A percentile compares a stretch with the other conserved stretches of the same genome.
These are phyloP conservation scores for Parascotia fuliginaria DNA, from an alignment of 2,888 invertebrate genomes.

Conservation along the genomic window DNA sequence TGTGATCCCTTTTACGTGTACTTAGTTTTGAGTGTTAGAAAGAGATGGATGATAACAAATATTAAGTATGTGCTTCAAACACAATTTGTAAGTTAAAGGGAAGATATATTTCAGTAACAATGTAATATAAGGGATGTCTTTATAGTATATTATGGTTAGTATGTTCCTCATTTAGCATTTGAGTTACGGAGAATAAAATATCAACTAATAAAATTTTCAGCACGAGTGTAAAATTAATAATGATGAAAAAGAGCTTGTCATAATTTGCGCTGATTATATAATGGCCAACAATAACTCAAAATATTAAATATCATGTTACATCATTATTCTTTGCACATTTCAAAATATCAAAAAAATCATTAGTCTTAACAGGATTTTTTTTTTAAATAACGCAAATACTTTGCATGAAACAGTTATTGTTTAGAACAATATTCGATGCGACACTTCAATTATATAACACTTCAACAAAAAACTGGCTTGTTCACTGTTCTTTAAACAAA, in stretches of 20 bases:
- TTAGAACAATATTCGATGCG: neutral
- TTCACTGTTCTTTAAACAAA: conserved; percentile 8
- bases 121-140: conserved; percentile 22
- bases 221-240: too few species aligned
- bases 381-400: neutral
- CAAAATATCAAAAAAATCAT: too few species aligned
- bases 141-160: conserved; percentile 2
- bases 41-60: conserved; percentile 20
- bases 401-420: neutral
- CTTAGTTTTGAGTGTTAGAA: conserved; percentile 12
- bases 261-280: too few species aligned
- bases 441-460: conserved; percentile 15
- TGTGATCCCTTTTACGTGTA: conserved; percentile 11
- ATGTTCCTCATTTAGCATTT: neutral
- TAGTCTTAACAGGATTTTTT: neutral
- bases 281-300: too few species aligned
- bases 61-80: conserved; percentile 36
- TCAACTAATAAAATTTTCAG: too few species aligned
- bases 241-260: too few species aligned
- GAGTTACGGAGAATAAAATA: neutral
- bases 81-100: conserved; percentile 30
- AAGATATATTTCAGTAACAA: conserved; percentile 37
- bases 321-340: too few species aligned
- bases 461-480: conserved; percentile 17
- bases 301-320: too few species aligned